A percentile compares a stretch with the other conserved stretches of the same genome.
Evolutionary conservation across 1,140 invertebrate species (phyloP).

Genomic region (Helicoverpa zea): DNA sequence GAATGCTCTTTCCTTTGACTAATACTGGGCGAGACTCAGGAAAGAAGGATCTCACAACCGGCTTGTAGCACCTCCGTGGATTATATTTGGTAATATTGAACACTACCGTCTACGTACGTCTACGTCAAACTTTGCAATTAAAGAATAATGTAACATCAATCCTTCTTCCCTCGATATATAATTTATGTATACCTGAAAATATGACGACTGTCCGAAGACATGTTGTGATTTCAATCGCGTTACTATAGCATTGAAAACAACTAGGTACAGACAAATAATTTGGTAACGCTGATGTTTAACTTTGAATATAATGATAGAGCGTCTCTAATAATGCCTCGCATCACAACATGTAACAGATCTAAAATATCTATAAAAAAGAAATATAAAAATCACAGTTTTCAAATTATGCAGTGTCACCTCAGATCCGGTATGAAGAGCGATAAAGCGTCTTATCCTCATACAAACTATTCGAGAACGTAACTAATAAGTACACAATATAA

Average conservation of each 20-base stretch:
- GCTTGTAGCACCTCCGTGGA: constrained; percentile 75
- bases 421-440: constrained; percentile 81
- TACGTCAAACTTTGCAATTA: constrained; percentile 38
- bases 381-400: constrained; percentile 86
- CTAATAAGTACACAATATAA: constrained; percentile 85
- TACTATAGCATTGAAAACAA: constrained; percentile 67
- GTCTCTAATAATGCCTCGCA: constrained; percentile 65
- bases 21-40: constrained; percentile 83
- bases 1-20: constrained; percentile 83
- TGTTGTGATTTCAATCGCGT: constrained; percentile 74
- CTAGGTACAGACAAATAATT: constrained; percentile 61
- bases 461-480: constrained; percentile 75
- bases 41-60: constrained; percentile 87
- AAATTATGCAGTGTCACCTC: constrained; percentile 86
- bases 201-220: constrained; percentile 73
- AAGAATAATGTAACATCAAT: constrained; percentile 56
- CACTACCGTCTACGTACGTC: constrained; percentile 49
- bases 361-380: constrained; percentile 81
- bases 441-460: constrained; percentile 75
- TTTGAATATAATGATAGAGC: constrained; percentile 47
- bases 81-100: constrained; percentile 72
- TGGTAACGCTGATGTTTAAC: constrained; percentile 67
- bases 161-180: constrained; percentile 80
- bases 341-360: constrained; percentile 85
- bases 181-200: constrained; percentile 75